Base-by-base conservation (phyloP, 2,888 invertebrate species). In the Nomada fabriciana region DNA sequence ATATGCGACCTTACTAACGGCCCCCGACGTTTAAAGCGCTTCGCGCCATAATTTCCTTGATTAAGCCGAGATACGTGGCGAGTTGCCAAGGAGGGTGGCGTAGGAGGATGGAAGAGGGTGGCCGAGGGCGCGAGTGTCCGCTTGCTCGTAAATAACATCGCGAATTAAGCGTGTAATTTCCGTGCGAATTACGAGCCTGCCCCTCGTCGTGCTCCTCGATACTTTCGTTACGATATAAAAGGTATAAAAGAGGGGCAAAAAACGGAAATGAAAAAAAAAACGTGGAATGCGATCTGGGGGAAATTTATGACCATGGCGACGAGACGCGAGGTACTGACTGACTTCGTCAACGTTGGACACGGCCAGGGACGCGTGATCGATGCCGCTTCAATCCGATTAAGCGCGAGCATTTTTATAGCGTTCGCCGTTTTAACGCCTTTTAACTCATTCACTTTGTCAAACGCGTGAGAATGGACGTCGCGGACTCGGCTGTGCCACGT, bases 161-260 rank as follows among this genome's bases (percentile, higher is more conserved):
- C 86, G 87, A 89, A 90, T 90, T 90, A 90, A 89, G 72, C 90
- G 90, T 86, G 88, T 90, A 89, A 90, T 90, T 90, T 89, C 88
- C 85, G 82, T 77, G 83, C 83, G 88, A 88, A 85, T 87, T 89
- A 88, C 88, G 89, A 86, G 76, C 81, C 57, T 29, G 65, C 57
- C 64, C 23, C 11, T 23, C 29, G 29, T 25, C 47, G 42, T 60
- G 60, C 50, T 67, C 10, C 71, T 65, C 80, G 80, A 86, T 88
- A 83, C 76, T 83, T 85, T 83, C 74, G 78, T 83, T 78, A 70
- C 68, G 29, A 59, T 72, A 76, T 79, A 67, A 76, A 76, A 29
- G 53, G 23, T 20, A 15, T 9, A 2, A 13, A 2, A 2, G 53
- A n/a, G 57, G n/a, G 25, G 18, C 23, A 1, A 11, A 10, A 61